A percentile compares a stretch with the other conserved stretches of the same genome.
Conservation (phyloP, 2,113 vertebrate genomes). For the Raja brachyura region DNA sequence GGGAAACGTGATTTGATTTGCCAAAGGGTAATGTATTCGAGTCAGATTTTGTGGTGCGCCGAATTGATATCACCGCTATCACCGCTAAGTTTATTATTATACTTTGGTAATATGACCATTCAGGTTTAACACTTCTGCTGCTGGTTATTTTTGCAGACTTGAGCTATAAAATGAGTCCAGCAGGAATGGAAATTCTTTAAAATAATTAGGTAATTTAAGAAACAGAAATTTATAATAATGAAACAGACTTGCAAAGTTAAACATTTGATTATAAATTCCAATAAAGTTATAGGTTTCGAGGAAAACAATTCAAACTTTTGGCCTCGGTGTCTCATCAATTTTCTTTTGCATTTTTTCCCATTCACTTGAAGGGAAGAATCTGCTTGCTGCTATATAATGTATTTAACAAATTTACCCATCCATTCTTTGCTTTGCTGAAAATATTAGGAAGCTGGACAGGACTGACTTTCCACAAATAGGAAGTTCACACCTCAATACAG, state of each 20-base stretch:
- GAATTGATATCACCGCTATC: background rate
- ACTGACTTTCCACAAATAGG: background rate
- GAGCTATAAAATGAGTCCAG: background rate
- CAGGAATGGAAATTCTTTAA: background rate
- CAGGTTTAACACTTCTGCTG: slow-evolving; percentile 16
- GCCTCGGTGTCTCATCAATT: background rate
- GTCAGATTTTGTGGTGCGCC: background rate
- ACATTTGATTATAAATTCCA: too few species aligned
- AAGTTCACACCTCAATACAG: background rate
- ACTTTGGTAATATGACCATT: background rate
- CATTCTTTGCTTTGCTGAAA: background rate
- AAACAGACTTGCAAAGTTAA: background rate
- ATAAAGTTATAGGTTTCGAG: background rate
- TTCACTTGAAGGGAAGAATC: background rate
- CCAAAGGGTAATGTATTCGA: background rate
- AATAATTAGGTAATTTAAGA: background rate
- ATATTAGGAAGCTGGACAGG: background rate
- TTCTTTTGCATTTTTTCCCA: background rate
- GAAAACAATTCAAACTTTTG: background rate
- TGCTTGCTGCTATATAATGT: too few species aligned
- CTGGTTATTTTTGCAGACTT: background rate
- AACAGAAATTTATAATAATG: background rate
- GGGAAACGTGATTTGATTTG: background rate
- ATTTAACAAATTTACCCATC: background rate
- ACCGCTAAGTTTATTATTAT: background rate